These are phyloP conservation scores for Myoxocephalus aenaeus DNA, from an alignment of 2,797 vertebrate species.

Conservation along the genomic window DNA sequence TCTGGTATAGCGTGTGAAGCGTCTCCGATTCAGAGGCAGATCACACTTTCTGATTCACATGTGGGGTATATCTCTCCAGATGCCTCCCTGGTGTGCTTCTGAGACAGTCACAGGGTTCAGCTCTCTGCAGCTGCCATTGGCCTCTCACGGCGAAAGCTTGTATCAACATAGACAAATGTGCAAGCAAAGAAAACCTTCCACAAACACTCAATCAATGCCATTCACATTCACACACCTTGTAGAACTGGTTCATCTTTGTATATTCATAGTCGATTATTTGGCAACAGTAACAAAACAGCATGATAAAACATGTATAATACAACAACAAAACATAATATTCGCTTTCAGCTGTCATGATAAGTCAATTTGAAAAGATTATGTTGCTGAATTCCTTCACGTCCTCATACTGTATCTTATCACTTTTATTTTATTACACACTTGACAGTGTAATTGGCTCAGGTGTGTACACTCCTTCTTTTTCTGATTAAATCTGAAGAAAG, in stretches of 20 bases:
- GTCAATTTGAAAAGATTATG: not conserved
- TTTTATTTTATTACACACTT: not conserved
- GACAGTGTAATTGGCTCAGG: not conserved
- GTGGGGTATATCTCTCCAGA: conserved; percentile 22
- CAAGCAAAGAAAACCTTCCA: not conserved
- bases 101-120: conserved; percentile 2
- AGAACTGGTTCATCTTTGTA: conserved; percentile 14
- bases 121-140: conserved; percentile 7
- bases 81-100: conserved; percentile 28
- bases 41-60: conserved; percentile 47
- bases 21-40: conserved; percentile 16
- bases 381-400: not conserved
- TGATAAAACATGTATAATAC: not conserved
- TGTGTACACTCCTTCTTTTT: not conserved
- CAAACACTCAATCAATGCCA: conserved; percentile 6
- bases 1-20: conserved; percentile 39
- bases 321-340: not conserved
- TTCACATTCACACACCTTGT: not conserved
- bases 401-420: not conserved
- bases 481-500: not conserved
- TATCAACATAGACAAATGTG: conserved; percentile 5
- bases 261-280: not conserved
- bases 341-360: conserved; percentile 5
- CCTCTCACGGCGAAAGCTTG: not conserved
- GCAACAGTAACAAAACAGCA: not conserved